These are phyloP conservation scores for Labrus mixtus DNA, from an alignment of 2,113 vertebrate genomes.

Conservation along the genomic window DNA sequence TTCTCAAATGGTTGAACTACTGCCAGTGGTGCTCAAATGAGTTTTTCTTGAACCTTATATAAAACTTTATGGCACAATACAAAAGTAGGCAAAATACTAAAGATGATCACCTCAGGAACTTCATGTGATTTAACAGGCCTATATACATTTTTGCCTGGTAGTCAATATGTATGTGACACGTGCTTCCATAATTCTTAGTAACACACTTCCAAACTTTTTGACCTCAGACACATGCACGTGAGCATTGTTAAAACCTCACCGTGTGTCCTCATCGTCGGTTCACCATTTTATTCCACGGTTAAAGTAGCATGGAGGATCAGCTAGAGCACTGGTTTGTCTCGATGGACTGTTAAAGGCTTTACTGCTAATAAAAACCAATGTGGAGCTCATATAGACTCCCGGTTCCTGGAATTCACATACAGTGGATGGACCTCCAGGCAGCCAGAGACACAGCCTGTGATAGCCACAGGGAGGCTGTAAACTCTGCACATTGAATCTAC, in stretches of 20 bases:
- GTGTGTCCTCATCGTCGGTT: neutral
- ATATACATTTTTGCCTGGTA: constrained; percentile 5
- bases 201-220: constrained; percentile 5
- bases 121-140: constrained; percentile 9
- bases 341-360: constrained; percentile 47
- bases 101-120: constrained; percentile 12
- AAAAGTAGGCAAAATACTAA: constrained; percentile 27
- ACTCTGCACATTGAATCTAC: constrained; percentile 15
- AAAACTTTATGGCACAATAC: too few relatives aligned
- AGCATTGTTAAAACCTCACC: constrained; percentile 6
- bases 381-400: constrained; percentile 38
- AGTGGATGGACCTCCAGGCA: constrained; percentile 32
- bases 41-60: constrained; percentile 20
- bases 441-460: constrained; percentile 6
- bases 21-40: neutral
- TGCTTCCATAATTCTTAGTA: neutral
- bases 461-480: constrained; percentile 36
- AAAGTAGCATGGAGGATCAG: constrained; percentile 24
- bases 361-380: constrained; percentile 59
- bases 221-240: neutral
- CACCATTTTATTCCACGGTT: constrained; percentile 30
- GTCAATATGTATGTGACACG: neutral
- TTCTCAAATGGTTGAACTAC: constrained; percentile 6
- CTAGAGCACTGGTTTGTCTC: constrained; percentile 17
- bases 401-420: constrained; percentile 56